A percentile compares a stretch with the other conserved stretches of the same genome.
phyloP scores from a whole-genome alignment of 2,888 invertebrate species.

The Eueremaeus valkanovi region DNA sequence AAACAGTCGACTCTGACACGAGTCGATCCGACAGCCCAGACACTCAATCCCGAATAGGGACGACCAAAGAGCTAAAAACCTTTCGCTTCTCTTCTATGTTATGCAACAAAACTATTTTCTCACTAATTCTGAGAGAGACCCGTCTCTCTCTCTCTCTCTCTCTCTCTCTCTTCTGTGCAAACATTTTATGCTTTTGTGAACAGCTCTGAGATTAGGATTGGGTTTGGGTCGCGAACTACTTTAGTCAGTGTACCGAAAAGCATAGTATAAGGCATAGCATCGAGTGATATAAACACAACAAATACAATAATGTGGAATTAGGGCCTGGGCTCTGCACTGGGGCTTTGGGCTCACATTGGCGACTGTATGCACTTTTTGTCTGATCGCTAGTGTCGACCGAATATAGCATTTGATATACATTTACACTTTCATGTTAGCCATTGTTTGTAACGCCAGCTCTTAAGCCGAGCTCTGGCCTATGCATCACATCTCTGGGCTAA shows the following conservation, averaged over 20 bases:
- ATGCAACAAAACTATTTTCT: slow-evolving; percentile 23
- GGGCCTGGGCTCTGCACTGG: not conserved
- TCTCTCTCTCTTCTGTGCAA: slow-evolving; percentile 6
- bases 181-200: slow-evolving; percentile 34
- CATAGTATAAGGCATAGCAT: slow-evolving; percentile 25
- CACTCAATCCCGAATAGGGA: slow-evolving; percentile 20
- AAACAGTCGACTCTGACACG: slow-evolving; percentile 35
- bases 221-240: slow-evolving; percentile 22
- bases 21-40: slow-evolving; percentile 1
- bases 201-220: slow-evolving; percentile 33
- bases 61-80: not conserved
- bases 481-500: not conserved
- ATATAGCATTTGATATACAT: slow-evolving; percentile 21
- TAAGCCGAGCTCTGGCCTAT: not conserved
- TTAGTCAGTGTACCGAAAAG: slow-evolving; percentile 23
- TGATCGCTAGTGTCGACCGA: not conserved
- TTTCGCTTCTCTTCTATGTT: slow-evolving; percentile 15
- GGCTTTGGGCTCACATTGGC: not conserved
- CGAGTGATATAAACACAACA: slow-evolving; percentile 33
- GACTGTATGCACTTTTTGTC: not conserved
- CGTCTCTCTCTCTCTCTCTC: not conserved
- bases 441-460: slow-evolving; percentile 12
- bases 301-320: slow-evolving; percentile 34
- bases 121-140: not conserved
- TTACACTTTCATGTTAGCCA: slow-evolving; percentile 11